Evolutionary conservation across 2,797 vertebrate species (phyloP).

Genomic region (Galagoides demidoff): DNA sequence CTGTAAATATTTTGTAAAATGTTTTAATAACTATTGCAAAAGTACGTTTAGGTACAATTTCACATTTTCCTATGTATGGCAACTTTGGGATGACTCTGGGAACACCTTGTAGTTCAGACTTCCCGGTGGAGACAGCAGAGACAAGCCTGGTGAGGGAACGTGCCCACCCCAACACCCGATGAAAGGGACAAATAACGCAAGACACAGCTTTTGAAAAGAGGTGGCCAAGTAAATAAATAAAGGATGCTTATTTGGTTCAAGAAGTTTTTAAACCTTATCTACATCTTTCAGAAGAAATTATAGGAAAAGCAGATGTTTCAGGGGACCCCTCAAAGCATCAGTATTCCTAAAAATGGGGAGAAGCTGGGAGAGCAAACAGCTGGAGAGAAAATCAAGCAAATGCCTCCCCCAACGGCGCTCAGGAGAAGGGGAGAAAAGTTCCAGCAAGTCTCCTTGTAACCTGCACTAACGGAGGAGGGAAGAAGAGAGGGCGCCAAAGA

Average conservation of each 20-base stretch:
- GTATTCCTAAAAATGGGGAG: neutral
- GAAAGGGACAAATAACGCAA: conserved; percentile 23
- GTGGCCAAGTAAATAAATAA: neutral
- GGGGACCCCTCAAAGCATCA: neutral
- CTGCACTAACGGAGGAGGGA: neutral
- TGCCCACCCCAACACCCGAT: neutral
- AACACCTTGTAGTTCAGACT: neutral
- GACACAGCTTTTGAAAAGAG: neutral
- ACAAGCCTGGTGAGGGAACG: neutral
- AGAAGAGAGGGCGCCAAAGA: neutral
- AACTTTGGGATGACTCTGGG: no score
- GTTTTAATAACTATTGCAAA: no score
- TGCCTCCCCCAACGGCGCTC: neutral
- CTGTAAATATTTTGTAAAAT: no score
- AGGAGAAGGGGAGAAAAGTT: neutral
- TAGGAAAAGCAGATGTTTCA: neutral
- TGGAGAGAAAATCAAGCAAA: neutral
- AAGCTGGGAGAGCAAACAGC: neutral
- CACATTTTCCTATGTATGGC: no score
- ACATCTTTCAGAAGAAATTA: neutral
- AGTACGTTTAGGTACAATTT: no score
- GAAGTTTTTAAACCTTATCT: conserved; percentile 20
- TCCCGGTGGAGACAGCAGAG: neutral
- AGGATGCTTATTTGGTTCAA: neutral
- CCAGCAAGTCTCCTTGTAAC: neutral